These are phyloP conservation scores for Drosophila chauvacae DNA, from an alignment of 1,140 invertebrate species.

Conservation along the genomic window DNA sequence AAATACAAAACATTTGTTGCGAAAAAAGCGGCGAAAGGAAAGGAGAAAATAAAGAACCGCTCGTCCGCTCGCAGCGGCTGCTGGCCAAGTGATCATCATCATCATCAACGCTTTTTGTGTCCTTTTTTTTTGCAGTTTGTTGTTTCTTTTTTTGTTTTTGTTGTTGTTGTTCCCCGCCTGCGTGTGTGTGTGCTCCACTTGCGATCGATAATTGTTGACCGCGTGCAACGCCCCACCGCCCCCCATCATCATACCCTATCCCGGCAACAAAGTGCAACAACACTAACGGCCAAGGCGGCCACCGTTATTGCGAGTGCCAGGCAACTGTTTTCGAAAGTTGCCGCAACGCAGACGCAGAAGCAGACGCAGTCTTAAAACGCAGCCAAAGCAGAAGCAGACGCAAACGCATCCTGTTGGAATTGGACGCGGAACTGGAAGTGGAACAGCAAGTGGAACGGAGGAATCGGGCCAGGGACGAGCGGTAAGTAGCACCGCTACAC, in stretches of 20 bases:
- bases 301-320: slow-evolving; percentile 37
- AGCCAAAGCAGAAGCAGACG: neutral
- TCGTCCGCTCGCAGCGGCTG: slow-evolving; percentile 9
- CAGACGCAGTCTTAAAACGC: neutral
- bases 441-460: slow-evolving; percentile 27
- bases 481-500: slow-evolving; percentile 24
- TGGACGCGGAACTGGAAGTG: slow-evolving; percentile 54
- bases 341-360: slow-evolving; percentile 44
- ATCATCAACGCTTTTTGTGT: slow-evolving; percentile 37
- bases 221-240: slow-evolving; percentile 35
- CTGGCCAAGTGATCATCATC: slow-evolving; percentile 34
- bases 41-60: slow-evolving; percentile 25
- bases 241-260: slow-evolving; percentile 3
- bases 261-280: slow-evolving; percentile 30
- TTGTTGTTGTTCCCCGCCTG: slow-evolving; percentile 20
- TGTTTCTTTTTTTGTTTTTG: slow-evolving; percentile 28
- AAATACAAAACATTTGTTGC: slow-evolving; percentile 11
- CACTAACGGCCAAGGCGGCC: slow-evolving; percentile 23
- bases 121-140: slow-evolving; percentile 31
- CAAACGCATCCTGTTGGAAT: slow-evolving; percentile 62
- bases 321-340: slow-evolving; percentile 78
- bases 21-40: slow-evolving; percentile 13
- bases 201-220: slow-evolving; percentile 51
- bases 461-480: slow-evolving; percentile 47
- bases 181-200: slow-evolving; percentile 44